Evolutionary conservation across 2,113 vertebrate genomes (phyloP).

Genomic region (Ia io): DNA sequence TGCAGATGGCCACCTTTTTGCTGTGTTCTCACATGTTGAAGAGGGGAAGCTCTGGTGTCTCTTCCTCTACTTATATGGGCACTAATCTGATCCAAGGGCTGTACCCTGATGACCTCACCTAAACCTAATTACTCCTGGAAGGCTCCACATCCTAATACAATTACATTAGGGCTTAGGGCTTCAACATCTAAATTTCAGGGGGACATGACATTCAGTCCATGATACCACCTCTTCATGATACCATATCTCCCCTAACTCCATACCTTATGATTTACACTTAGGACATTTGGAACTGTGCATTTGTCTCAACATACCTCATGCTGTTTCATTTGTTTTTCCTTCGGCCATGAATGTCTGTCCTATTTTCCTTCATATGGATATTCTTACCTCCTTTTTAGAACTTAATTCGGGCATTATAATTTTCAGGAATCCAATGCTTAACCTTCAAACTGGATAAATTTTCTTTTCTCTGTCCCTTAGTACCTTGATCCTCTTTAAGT

Average conservation of each 20-base stretch:
- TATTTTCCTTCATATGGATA: neutral
- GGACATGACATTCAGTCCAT: neutral
- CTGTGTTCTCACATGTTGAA: neutral
- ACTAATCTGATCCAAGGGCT: neutral
- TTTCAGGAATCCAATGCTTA: neutral
- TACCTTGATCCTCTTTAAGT: neutral
- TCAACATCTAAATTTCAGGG: neutral
- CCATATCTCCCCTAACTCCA: neutral
- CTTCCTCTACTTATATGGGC: neutral
- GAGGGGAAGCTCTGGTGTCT: neutral
- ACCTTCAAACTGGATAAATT: neutral
- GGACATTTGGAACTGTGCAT: neutral
- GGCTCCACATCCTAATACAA: neutral
- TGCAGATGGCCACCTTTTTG: neutral
- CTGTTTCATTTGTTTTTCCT: neutral
- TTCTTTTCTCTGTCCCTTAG: neutral
- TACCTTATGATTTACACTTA: neutral
- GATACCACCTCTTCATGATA: neutral
- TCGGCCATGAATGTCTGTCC: neutral
- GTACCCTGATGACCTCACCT: neutral
- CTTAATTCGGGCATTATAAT: neutral
- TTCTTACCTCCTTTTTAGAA: neutral
- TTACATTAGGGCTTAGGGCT: neutral
- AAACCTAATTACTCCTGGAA: neutral
- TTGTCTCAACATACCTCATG: neutral